Evolutionary conservation across 2,888 invertebrate species (phyloP), one percentile per base, ranked within the genome.

Genomic region (Miltochrista miniata): DNA sequence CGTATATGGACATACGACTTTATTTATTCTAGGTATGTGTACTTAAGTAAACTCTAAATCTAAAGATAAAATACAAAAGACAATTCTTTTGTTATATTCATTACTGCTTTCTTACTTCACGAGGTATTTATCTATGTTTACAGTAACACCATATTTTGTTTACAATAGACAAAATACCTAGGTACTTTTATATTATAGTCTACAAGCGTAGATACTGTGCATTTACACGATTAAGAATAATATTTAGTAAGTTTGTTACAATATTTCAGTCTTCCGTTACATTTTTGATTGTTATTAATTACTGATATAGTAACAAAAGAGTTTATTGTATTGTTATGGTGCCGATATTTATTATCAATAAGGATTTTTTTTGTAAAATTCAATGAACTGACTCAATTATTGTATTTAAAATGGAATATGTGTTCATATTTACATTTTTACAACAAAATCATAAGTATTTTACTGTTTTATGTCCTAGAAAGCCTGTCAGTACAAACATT

Each of bases 231-330:
- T 56, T 66, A 68, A 67, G 63, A 59, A 59, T 70, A 62, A 54
- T 61, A 56, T 59, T 67, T 65, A 61, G 55, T 72, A 69, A 65
- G 59, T 54, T 35, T 59, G 58, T 64, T 64, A 63, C 60, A 68
- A 69, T 48, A 70, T 70, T 72, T 53, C 64, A 56, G 72, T 74
- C 75, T 77, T 79, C 76, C 77, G 69, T 67, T 66, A 54, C 37
- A 24, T 56, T 52, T 35, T 33, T 48, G 46, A 40, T 46, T 48
- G 46, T 44, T 54, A 55, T 40, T 31, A 15, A 18, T 34, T 48
- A 18, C 30, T 45, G 46, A 12, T 24, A 24, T 4, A 24, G 18
- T 24, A 24, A 24, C 5, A 29, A n/a, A 13, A 18, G 48, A 56
- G 44, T 58, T 64, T 67, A 58, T 53, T 45, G 37, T 51, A 36